phyloP scores from a whole-genome alignment of 2,888 invertebrate genomes.

The Orgyia antiqua region DNA sequence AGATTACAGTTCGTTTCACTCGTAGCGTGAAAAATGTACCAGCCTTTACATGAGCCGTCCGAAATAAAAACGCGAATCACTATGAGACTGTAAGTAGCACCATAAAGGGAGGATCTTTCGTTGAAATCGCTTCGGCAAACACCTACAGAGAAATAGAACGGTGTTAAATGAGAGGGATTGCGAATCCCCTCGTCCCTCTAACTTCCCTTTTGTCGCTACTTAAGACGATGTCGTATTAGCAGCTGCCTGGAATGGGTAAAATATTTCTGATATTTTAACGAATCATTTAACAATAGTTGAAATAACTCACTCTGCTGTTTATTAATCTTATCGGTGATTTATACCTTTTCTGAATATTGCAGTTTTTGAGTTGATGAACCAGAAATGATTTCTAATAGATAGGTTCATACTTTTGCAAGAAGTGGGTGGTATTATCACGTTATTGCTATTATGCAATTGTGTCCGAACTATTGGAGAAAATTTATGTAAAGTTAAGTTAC shows the following conservation, averaged over 20 bases:
- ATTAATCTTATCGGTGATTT: slow-evolving; percentile 13
- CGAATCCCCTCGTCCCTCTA: slow-evolving; percentile 37
- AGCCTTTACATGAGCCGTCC: slow-evolving; percentile 70
- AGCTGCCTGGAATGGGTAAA: slow-evolving; percentile 53
- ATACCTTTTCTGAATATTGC: no score
- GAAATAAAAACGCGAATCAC: slow-evolving; percentile 78
- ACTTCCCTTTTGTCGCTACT: slow-evolving; percentile 37
- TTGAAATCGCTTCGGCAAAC: slow-evolving; percentile 75
- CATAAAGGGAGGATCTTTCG: slow-evolving; percentile 72
- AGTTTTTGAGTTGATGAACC: no score
- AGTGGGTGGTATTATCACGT: no score
- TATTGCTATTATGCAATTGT: no score
- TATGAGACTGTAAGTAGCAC: slow-evolving; percentile 73
- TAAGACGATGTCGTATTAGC: slow-evolving; percentile 57
- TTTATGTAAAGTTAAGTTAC: no score
- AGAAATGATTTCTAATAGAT: no score
- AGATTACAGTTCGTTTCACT: slow-evolving; percentile 72
- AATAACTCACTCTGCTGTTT: slow-evolving; percentile 19
- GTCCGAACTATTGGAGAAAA: no score
- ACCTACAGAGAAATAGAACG: slow-evolving; percentile 73
- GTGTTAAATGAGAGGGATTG: slow-evolving; percentile 78
- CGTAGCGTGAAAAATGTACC: slow-evolving; percentile 73
- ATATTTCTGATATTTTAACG: slow-evolving; percentile 51
- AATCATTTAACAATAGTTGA: slow-evolving; percentile 43
- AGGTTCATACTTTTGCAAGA: no score